Evolutionary conservation across 2,888 invertebrate species (phyloP).

Genomic region (Drosophila melanosoma): DNA sequence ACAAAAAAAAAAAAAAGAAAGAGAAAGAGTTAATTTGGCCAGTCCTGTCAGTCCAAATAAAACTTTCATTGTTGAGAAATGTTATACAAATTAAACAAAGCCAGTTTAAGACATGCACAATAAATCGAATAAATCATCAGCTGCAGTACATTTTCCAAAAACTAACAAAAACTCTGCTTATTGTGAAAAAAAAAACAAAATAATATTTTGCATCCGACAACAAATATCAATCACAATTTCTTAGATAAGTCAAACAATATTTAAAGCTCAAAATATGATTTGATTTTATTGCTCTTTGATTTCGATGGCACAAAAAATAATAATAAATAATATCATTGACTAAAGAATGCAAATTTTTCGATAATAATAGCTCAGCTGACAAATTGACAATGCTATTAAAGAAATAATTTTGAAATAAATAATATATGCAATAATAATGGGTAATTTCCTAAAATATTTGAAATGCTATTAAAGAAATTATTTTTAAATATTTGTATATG

Average conservation of each 20-base stretch:
- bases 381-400: neutral
- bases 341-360: neutral
- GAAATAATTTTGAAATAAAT: neutral
- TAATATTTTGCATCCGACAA: neutral
- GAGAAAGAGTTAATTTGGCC: neutral
- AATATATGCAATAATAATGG: no score
- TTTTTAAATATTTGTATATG: no score
- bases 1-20: neutral
- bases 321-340: neutral
- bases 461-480: no score
- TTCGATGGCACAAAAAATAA: neutral
- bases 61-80: conserved; percentile 17
- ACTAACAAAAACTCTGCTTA: neutral
- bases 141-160: neutral
- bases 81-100: conserved; percentile 6
- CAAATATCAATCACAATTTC: neutral
- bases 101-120: conserved; percentile 1
- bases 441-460: neutral
- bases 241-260: neutral
- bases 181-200: neutral
- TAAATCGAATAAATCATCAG: conserved; percentile 1
- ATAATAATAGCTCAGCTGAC: neutral
- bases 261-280: neutral
- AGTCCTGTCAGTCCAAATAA: conserved; percentile 10
- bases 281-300: neutral